Base-by-base conservation (phyloP, 2,797 vertebrate genomes). In the Oophaga sylvatica region DNA sequence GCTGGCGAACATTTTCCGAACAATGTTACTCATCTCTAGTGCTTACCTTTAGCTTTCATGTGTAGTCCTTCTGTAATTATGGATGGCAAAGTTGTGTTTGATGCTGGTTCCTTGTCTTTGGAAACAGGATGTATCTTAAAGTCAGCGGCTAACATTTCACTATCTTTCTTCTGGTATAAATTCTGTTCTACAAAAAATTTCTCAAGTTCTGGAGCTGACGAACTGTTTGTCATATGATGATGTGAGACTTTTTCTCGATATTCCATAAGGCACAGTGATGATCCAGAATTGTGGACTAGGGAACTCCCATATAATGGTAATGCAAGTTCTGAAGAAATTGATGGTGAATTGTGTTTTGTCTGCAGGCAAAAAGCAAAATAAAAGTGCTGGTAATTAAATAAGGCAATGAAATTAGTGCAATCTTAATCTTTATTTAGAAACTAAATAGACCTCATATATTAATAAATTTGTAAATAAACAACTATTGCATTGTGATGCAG, bases 291-390 rank as follows among this genome's bases (percentile, higher is more conserved):
- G 35, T 95, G 92, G 0, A 96, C 96, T 1, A 94, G 93, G 1
- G 95, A 95, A 65, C 94, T 96, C 92, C 97, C 96, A 11, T 95
- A 94, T 3, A 97, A 96, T 0, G 96, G 96, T 48, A 94, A 93
- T 11, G 95, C 95, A 82, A 94, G 92, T 41, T 92, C 92, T 1
- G 94, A 90, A 0, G 96, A 94, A 45, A 95, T 95, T 76, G 97
- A 96, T 10, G 95, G 96, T 0, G 96, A 94, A 62, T 91, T 91
- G 88, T 96, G 96, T 0, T 96, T 94, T 81, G 94, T 91, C 94
- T 95, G 62, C 84, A 92, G 90, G 71, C 90, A 92, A 77, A 92
- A 91, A 91, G 22, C n/a, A 67, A 53, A 53, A 53, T 53, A 8
- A 53, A 53, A 53, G 11, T 3, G 91, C 35, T 41, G 35, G 35